These are phyloP conservation scores for Saccostrea glomerata DNA, from an alignment of 1,140 invertebrate species.

Conservation along the genomic window DNA sequence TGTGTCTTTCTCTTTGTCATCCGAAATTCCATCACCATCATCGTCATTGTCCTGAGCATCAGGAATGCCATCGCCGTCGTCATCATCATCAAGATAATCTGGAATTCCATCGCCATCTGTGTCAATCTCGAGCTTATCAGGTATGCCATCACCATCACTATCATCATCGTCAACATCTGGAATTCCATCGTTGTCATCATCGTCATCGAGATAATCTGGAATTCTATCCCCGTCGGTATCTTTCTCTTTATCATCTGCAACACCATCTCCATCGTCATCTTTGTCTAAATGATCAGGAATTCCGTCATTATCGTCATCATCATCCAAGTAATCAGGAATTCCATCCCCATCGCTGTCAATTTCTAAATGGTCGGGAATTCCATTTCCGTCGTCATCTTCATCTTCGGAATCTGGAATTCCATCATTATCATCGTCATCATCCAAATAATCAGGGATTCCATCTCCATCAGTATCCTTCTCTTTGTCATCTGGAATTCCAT, in stretches of 20 bases:
- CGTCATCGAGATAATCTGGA: slow-evolving; percentile 69
- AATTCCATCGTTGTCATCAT: slow-evolving; percentile 72
- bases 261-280: slow-evolving; percentile 68
- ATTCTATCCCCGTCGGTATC: slow-evolving; percentile 69
- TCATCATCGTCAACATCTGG: slow-evolving; percentile 67
- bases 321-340: slow-evolving; percentile 61
- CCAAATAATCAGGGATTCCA: slow-evolving; percentile 65
- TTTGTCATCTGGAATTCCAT: slow-evolving; percentile 75
- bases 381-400: slow-evolving; percentile 69
- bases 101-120: slow-evolving; percentile 71
- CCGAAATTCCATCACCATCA: slow-evolving; percentile 71
- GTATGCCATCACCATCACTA: slow-evolving; percentile 69
- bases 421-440: slow-evolving; percentile 72
- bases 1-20: slow-evolving; percentile 68
- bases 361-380: slow-evolving; percentile 69
- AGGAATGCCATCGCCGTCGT: slow-evolving; percentile 73
- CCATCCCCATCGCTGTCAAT: slow-evolving; percentile 70
- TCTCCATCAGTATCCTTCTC: slow-evolving; percentile 71
- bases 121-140: slow-evolving; percentile 69
- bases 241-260: slow-evolving; percentile 60
- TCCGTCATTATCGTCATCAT: slow-evolving; percentile 66
- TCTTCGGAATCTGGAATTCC: slow-evolving; percentile 68
- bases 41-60: slow-evolving; percentile 69
- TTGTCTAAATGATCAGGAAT: slow-evolving; percentile 69
- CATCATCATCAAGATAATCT: slow-evolving; percentile 66